Base-by-base conservation (phyloP, 2,888 invertebrate species). In the Philereme transversata region DNA sequence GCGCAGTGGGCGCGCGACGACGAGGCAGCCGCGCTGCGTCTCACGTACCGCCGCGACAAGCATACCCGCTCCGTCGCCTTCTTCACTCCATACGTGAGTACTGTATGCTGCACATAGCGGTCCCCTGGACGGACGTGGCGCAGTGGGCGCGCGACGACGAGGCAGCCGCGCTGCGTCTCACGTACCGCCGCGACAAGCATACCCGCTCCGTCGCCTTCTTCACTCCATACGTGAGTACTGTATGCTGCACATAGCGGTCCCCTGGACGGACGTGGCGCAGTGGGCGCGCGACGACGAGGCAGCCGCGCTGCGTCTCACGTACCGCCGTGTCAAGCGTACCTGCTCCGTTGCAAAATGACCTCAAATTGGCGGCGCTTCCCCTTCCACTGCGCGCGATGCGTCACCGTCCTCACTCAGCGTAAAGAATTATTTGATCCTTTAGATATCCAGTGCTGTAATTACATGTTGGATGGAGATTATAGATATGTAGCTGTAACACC, bases 261-360 rank as follows among this genome's bases (percentile, higher is more conserved):
- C 95, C 52, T 99, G 98, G 98, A 94, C 95, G 66, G 94, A 94
- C 71, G 95, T 99, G 65, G 94, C 95, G 61, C 95, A 96, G 77
- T 98, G 97, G 96, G 96, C 97, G 79, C 94, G 96, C 4, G 98
- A 99, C 84, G 98, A 98, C 82, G 98, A 98, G 76, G 97, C 96
- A 33, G 97, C 97, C 94, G 97, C 97, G 33, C 97, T 98, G 86
- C 95, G 97, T 78, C 95, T 99, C 87, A 96, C 97, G 73, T 99
- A 98, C 87, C 10, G 94, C 95, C 64, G 78, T 0, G 65, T 78
- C 57, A 57, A 56, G 5, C n/a, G n/a, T n/a, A n/a, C n/a, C n/a
- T n/a, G n/a, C n/a, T n/a, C n/a, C n/a, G n/a, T n/a, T n/a, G 22
- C 22, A 22, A 22, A 22, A 22, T 22, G 1, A 22, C 22, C 22